Evolutionary conservation across 1,140 invertebrate species (phyloP).

Genomic region (Drosophila kanapiae): DNA sequence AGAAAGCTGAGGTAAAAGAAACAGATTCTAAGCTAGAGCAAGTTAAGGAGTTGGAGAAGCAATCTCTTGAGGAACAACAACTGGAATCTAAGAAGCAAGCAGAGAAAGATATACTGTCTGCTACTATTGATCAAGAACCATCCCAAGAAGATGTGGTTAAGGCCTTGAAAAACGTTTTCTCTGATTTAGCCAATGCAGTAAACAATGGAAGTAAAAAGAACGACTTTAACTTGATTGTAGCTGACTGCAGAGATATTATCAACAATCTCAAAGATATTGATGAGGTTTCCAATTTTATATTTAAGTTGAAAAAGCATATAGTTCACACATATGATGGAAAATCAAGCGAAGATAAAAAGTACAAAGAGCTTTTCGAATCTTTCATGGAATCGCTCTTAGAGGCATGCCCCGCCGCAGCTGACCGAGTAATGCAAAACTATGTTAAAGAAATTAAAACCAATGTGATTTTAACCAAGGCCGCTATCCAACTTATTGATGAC

Average conservation of each 20-base stretch:
- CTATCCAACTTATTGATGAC: constrained; percentile 55
- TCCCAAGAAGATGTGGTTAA: background rate
- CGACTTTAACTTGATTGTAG: constrained; percentile 18
- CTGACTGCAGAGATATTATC: constrained; percentile 39
- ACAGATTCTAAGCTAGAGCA: constrained; percentile 44
- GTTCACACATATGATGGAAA: constrained; percentile 66
- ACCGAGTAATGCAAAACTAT: constrained; percentile 43
- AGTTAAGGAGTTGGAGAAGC: constrained; percentile 36
- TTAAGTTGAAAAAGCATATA: constrained; percentile 67
- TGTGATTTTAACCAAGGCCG: constrained; percentile 56
- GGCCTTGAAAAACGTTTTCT: background rate
- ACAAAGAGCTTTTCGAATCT: constrained; percentile 45
- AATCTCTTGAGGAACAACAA: constrained; percentile 38
- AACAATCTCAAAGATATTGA: constrained; percentile 45
- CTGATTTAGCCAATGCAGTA: background rate
- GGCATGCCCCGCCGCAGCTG: constrained; percentile 32
- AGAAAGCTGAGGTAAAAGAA: constrained; percentile 11
- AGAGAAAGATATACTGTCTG: no score
- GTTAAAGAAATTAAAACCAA: constrained; percentile 57
- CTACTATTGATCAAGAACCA: background rate
- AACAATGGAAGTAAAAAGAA: background rate
- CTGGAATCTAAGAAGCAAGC: constrained; percentile 28
- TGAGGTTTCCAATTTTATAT: constrained; percentile 56
- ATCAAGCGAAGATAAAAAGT: constrained; percentile 8
- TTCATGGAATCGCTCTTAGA: constrained; percentile 59